Conservation (phyloP, 2,113 vertebrate genomes). For the Aptenodytes patagonicus region DNA sequence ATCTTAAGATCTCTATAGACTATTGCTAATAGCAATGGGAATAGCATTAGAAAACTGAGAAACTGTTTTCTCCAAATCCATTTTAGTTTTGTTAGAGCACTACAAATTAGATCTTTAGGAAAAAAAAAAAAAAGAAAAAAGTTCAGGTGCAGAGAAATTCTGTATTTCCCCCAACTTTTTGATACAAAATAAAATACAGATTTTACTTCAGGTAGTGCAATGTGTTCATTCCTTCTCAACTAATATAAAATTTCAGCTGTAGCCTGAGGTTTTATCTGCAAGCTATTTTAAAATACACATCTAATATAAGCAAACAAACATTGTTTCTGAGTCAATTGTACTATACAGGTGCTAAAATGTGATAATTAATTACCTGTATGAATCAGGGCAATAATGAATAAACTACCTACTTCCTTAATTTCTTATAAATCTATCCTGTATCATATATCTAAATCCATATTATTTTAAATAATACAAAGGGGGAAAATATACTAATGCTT, state of each 20-base stretch:
- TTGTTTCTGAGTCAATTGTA: not conserved
- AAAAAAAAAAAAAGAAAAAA: not conserved
- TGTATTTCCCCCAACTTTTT: not conserved
- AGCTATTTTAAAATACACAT: not conserved
- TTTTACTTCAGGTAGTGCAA: not conserved
- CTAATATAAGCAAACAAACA: not conserved
- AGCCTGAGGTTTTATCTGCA: not conserved
- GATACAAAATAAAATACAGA: not conserved
- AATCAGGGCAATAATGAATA: not conserved
- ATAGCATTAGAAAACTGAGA: not conserved
- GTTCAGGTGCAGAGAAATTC: not conserved
- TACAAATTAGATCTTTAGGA: not conserved
- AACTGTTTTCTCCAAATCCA: not conserved
- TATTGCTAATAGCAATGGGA: not conserved
- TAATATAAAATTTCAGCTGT: not conserved
- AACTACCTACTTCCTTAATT: not conserved
- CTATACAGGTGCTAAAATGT: not conserved
- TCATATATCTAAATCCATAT: not conserved
- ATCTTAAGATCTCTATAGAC: not conserved
- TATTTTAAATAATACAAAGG: not conserved
- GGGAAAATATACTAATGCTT: not conserved
- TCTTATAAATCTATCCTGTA: not conserved
- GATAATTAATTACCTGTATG: not conserved
- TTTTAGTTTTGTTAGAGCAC: not conserved
- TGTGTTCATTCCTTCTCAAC: not conserved